phyloP scores from a whole-genome alignment of 2,797 vertebrate genomes.

The Bradypodion pumilum region DNA sequence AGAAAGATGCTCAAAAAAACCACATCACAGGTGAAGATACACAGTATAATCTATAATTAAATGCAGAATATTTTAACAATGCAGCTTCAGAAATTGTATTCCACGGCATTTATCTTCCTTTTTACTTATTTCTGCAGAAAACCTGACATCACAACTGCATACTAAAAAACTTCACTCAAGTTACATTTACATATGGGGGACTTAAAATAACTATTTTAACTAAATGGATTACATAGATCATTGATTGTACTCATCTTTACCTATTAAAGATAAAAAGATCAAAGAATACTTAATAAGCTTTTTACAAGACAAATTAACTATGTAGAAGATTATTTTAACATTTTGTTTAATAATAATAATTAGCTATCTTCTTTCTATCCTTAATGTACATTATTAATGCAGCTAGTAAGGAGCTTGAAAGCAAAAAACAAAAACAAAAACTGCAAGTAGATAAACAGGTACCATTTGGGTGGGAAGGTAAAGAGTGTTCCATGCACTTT shows the following conservation, averaged over 20 bases:
- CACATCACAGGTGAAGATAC: not conserved
- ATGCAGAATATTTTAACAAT: constrained; percentile 19
- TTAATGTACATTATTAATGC: not conserved
- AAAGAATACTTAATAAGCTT: constrained; percentile 62
- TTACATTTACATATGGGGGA: constrained; percentile 51
- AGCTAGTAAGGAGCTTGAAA: too few relatives aligned
- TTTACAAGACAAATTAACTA: constrained; percentile 62
- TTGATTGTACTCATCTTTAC: constrained; percentile 57
- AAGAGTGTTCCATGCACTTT: too few relatives aligned
- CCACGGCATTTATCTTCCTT: constrained; percentile 8
- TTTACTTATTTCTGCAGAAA: constrained; percentile 20
- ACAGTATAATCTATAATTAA: not conserved
- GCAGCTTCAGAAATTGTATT: constrained; percentile 36
- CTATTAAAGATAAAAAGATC: constrained; percentile 65
- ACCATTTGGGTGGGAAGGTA: too few relatives aligned
- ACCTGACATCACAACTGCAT: constrained; percentile 9
- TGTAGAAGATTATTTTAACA: constrained; percentile 45
- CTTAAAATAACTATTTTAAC: constrained; percentile 63
- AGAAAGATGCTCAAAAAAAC: not conserved
- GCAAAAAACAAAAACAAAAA: too few relatives aligned
- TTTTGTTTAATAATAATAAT: constrained; percentile 48
- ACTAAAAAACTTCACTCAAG: not conserved
- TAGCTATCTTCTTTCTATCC: not conserved
- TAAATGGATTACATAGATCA: constrained; percentile 54
- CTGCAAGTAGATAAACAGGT: too few relatives aligned